Percentiles rank a stretch among this genome's conserved stretches.
These are phyloP conservation scores for Malurus cyaneus DNA, from an alignment of 2,113 vertebrate genomes.

Conservation along the genomic window DNA sequence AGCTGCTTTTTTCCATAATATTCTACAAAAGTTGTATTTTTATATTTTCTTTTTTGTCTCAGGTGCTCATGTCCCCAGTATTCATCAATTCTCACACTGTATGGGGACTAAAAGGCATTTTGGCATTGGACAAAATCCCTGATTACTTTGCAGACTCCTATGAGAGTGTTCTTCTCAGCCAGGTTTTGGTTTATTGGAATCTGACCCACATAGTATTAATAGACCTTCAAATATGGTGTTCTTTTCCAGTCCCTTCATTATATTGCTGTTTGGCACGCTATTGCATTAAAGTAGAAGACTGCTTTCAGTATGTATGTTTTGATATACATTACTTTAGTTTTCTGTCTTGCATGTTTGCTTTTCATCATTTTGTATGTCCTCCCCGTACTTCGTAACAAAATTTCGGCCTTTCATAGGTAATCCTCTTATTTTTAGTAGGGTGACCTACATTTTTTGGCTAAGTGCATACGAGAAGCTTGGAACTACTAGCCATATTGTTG, in stretches of 20 bases:
- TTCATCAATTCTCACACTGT: not conserved
- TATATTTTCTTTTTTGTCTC: not conserved
- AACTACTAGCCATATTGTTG: not conserved
- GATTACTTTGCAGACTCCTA: not conserved
- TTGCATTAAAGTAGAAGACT: not conserved
- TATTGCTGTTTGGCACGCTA: not conserved
- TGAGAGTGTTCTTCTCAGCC: not conserved
- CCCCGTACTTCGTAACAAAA: fast-evolving
- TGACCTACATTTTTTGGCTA: not conserved
- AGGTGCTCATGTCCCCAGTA: not conserved
- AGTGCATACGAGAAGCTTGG: not conserved
- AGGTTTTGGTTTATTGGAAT: not conserved
- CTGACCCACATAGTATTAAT: not conserved
- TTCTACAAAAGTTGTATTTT: not conserved
- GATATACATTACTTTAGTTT: not conserved
- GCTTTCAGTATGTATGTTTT: not conserved
- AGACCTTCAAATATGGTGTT: not conserved
- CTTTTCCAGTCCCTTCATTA: not conserved
- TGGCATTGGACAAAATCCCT: not conserved
- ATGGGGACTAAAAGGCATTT: not conserved
- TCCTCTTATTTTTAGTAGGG: not conserved
- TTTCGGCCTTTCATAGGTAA: not conserved
- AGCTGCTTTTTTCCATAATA: not conserved
- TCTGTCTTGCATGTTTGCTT: not conserved
- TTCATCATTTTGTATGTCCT: not conserved